Conservation (phyloP, 64 coral and sea anemone species). For the Catalaphyllia jardinei region DNA sequence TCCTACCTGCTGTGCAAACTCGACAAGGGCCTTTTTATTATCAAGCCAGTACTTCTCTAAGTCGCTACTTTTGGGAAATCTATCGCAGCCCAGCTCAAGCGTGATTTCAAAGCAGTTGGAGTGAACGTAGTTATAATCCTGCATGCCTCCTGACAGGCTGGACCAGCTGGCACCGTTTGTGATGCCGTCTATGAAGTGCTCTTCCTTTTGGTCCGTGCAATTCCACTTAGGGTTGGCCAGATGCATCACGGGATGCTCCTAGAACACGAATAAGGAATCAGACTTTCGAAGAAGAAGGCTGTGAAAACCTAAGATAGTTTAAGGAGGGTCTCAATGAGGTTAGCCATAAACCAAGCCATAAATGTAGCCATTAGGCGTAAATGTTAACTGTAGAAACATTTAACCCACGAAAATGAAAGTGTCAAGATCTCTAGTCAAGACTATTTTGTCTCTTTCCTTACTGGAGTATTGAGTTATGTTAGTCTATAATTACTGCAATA, state of each 20-base stretch:
- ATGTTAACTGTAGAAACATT: no score
- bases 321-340: no score
- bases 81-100: conserved; percentile 87
- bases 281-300: neutral
- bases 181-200: conserved; percentile 97
- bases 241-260: conserved; percentile 91
- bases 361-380: no score
- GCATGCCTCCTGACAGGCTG: conserved; percentile 97
- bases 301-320: no score
- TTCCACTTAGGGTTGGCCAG: conserved; percentile 96
- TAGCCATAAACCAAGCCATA: no score
- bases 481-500: no score
- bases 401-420: no score
- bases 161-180: conserved; percentile 99
- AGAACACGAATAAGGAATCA: neutral
- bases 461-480: no score
- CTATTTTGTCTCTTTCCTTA: no score
- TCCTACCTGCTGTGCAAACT: conserved; percentile 80
- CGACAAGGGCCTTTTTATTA: conserved; percentile 72
- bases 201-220: conserved; percentile 76
- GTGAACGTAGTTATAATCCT: conserved; percentile 97
- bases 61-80: conserved; percentile 77
- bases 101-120: conserved; percentile 97
- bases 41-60: conserved; percentile 85
- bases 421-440: no score